Evolutionary conservation across 2,113 vertebrate genomes (phyloP).

Genomic region (Dryoscopus gambensis): DNA sequence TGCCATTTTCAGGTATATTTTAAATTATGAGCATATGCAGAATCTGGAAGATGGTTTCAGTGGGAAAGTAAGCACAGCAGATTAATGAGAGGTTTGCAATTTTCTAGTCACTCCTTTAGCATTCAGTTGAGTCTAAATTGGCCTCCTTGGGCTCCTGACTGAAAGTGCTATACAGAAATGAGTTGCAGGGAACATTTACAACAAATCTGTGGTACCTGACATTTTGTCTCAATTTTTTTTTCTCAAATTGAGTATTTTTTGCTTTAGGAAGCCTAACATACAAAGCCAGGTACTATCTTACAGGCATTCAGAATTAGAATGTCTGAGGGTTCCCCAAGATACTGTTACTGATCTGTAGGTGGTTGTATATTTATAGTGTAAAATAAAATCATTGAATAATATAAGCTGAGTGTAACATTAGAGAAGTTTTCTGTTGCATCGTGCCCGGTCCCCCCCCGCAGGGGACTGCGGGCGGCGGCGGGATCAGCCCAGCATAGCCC

Average conservation of each 20-base stretch:
- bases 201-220: not conserved
- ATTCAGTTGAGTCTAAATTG: constrained; percentile 24
- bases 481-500: too few relatives aligned
- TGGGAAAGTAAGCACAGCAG: constrained; percentile 4
- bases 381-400: not conserved
- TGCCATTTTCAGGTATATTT: not conserved
- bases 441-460: too few relatives aligned
- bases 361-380: not conserved
- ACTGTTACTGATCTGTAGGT: not conserved
- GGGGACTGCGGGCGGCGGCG: too few relatives aligned
- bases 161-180: not conserved
- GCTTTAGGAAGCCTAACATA: not conserved
- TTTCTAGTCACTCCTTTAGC: constrained; percentile 14
- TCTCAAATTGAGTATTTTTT: not conserved
- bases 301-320: not conserved
- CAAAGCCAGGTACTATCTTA: not conserved
- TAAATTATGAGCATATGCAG: constrained; percentile 18
- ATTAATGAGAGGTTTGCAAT: constrained; percentile 35
- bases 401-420: not conserved
- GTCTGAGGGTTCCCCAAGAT: not conserved
- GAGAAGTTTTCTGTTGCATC: not conserved
- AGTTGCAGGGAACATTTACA: not conserved
- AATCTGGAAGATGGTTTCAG: constrained; percentile 13
- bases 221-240: not conserved
- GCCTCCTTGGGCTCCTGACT: not conserved